Base-by-base conservation (phyloP, 1,140 invertebrate genomes). In the Drosophila pandora region DNA sequence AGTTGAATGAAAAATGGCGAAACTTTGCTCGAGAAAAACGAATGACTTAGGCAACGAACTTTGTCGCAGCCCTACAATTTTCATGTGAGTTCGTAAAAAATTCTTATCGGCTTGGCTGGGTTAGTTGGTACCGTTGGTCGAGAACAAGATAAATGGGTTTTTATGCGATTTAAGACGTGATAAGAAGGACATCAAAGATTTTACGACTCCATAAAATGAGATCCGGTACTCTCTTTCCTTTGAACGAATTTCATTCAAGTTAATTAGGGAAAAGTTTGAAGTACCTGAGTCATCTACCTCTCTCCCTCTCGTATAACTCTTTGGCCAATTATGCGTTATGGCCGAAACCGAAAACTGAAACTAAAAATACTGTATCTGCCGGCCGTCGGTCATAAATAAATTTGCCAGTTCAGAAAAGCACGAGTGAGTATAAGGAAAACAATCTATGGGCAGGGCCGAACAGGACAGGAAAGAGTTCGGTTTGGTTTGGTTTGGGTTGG, bases 371-470 rank as follows among this genome's bases (percentile, higher is more conserved):
- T 69, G 67, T 88, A 88, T 88, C 83, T 82, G 70, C 78, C 45
- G 59, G 57, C 60, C 68, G 32, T 74, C 87, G 76, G 43, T 67
- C 83, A 79, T 88, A 88, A 88, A 88, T 83, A 83, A 89, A 74
- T 87, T 82, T 68, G 70, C 62, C 47, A 71, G 78, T 70, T 43
- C 25, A 50, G 45, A 45, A 56, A 58, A 23, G 17, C 13, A 39
- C 61, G 34, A 32, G 32, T 32, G 13, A 39, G 63, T 13, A 48
- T 37, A 48, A 30, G 25, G 45, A 68, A 76, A 53, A 69, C 58
- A 88, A 83, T 82, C 84, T 88, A 87, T 79, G 83, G 83, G 82
- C 78, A 84, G 79, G 80, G 70, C 79, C 53, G 62, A 60, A 61
- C 71, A 49, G 67, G 63, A 49, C 63, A 21, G 37, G 28, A 17